Evolutionary conservation across 1,140 invertebrate genomes (phyloP), one percentile per base, ranked within the genome.

Genomic region (Phymastichus coffea): DNA sequence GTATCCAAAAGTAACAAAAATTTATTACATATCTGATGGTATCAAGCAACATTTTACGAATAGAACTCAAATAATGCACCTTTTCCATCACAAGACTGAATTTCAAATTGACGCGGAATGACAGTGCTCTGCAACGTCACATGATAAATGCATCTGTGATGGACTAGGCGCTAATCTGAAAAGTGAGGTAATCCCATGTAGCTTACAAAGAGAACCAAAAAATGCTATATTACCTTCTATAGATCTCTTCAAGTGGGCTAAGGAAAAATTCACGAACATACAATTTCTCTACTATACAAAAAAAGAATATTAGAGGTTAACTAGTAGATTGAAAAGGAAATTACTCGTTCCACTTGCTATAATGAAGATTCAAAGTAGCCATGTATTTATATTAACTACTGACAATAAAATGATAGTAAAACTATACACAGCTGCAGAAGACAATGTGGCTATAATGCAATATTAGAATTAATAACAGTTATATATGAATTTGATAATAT

Each of bases 61-160:
- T 17, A 47, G 44, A 28, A 47, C 44, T 7, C 44, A 47, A 47
- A 47, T 47, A 25, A 47, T 44, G 3, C 70, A 68, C 59, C 30
- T 72, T 33, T 57, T 38, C 26, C 17, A 53, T 38, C 58, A 62
- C 38, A 44, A 60, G 23, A 4, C 43, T 12, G 67, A 71, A 57
- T 71, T 70, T 63, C 19, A 30, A 26, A 37, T 66, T 35, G 30
- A 61, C 33, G 64, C 64, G 10, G 66, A 70, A 48, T 77, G 74
- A 72, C 33, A 69, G 46, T 75, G 72, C 56, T 70, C 63, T 63
- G 69, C 70, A 9, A 74, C 71, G n/a, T 40, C 64, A 8, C 73
- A n/a, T n/a, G n/a, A n/a, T n/a, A n/a, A n/a, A n/a, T n/a, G n/a
- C n/a, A n/a, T n/a, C n/a, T n/a, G n/a, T n/a, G n/a, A n/a, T n/a